Percentiles rank a stretch among this genome's conserved stretches.
These are phyloP conservation scores for Eupleurogrammus muticus DNA, from an alignment of 2,797 vertebrate species.

Conservation along the genomic window DNA sequence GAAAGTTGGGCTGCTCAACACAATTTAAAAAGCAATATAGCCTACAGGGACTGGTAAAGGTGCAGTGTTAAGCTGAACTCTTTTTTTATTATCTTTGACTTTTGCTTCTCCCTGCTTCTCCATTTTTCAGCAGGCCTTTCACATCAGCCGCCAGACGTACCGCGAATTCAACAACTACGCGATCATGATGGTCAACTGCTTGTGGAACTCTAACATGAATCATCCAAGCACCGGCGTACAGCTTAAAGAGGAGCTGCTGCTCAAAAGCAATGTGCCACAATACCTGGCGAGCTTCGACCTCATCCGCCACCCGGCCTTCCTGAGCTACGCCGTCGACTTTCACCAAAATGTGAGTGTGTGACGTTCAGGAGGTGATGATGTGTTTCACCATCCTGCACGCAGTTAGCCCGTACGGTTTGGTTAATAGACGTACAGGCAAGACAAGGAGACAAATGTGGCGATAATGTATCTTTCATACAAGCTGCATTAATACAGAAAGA, in stretches of 20 bases:
- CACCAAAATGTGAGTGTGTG: constrained; percentile 84
- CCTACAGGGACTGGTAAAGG: no score
- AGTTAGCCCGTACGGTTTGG: constrained; percentile 30
- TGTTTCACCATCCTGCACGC: background rate
- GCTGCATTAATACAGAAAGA: constrained; percentile 78
- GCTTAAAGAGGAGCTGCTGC: constrained; percentile 82
- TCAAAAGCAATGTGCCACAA: constrained; percentile 76
- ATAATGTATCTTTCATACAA: constrained; percentile 78
- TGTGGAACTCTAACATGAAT: constrained; percentile 91
- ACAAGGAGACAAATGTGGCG: constrained; percentile 69
- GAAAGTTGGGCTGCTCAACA: no score
- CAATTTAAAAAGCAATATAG: no score
- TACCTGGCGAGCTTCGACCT: constrained; percentile 86
- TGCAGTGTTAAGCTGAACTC: background rate
- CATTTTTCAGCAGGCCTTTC: constrained; percentile 77
- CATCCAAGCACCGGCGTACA: constrained; percentile 78
- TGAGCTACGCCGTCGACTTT: constrained; percentile 87
- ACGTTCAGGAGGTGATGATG: background rate
- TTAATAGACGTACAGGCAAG: constrained; percentile 62
- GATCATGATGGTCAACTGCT: constrained; percentile 88
- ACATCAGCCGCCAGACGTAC: constrained; percentile 88
- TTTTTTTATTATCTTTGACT: background rate
- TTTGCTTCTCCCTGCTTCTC: background rate
- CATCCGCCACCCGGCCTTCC: constrained; percentile 90
- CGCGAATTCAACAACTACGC: constrained; percentile 90